Conservation (phyloP, 2,888 invertebrate species). For the Allygus modestus region DNA sequence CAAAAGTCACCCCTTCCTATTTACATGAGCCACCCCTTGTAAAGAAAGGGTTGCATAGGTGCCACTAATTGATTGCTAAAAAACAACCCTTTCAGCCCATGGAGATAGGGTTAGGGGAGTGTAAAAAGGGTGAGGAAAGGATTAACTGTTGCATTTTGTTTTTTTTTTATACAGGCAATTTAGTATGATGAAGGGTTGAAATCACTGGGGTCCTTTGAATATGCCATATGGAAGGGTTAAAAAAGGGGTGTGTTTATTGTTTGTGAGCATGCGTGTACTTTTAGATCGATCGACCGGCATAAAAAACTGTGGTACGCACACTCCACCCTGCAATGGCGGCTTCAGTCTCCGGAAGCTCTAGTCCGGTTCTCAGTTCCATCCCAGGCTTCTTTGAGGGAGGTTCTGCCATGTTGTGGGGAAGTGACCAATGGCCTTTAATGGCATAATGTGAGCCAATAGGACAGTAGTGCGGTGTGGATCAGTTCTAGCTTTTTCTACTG, state of each 20-base stretch:
- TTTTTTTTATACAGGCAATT: slow-evolving; percentile 60
- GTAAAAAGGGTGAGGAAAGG: slow-evolving; percentile 62
- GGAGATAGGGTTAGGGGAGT: slow-evolving; percentile 23
- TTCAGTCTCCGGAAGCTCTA: slow-evolving; percentile 59
- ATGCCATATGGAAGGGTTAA: slow-evolving; percentile 65
- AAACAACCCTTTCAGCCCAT: slow-evolving; percentile 51
- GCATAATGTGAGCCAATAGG: not conserved
- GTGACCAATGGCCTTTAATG: not conserved
- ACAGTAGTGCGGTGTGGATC: not conserved
- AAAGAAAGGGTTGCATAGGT: slow-evolving; percentile 60
- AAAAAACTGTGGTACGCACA: slow-evolving; percentile 62
- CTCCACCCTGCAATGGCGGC: slow-evolving; percentile 59
- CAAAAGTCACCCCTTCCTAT: slow-evolving; percentile 46
- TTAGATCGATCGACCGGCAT: slow-evolving; percentile 51
- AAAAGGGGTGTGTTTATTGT: slow-evolving; percentile 63
- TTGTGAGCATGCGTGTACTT: slow-evolving; percentile 61
- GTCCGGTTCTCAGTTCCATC: slow-evolving; percentile 55
- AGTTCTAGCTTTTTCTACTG: not conserved
- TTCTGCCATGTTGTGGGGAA: slow-evolving; percentile 4
- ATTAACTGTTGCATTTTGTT: slow-evolving; percentile 62
- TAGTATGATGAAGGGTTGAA: slow-evolving; percentile 58
- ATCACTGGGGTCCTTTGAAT: slow-evolving; percentile 44
- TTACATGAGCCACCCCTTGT: slow-evolving; percentile 26
- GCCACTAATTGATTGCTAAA: slow-evolving; percentile 57
- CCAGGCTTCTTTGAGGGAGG: slow-evolving; percentile 54